Evolutionary conservation across 2,797 vertebrate genomes (phyloP).

Genomic region (Falco novaeseelandiae): DNA sequence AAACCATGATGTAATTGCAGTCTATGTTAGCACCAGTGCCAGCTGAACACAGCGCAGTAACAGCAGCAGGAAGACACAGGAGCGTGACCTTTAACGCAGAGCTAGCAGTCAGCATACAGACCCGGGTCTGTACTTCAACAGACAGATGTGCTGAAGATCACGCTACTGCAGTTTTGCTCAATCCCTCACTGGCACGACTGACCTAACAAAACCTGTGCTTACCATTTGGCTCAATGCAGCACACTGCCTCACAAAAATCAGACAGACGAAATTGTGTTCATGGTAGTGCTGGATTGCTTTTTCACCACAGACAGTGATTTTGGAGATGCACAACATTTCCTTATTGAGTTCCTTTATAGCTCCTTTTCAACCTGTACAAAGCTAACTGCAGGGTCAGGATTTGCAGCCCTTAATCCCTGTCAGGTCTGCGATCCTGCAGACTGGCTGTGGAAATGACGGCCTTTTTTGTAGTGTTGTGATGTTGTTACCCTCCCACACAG

Average conservation of each 20-base stretch:
- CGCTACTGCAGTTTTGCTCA: neutral
- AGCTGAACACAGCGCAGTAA: neutral
- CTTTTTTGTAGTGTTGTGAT: neutral
- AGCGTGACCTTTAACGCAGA: neutral
- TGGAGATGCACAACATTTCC: neutral
- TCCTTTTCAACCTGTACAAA: neutral
- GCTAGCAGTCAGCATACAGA: neutral
- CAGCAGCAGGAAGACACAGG: neutral
- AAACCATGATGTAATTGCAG: neutral
- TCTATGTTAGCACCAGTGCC: neutral
- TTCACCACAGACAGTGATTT: neutral
- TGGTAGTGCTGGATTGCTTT: neutral
- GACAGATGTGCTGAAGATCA: neutral
- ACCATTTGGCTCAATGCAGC: neutral
- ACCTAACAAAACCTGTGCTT: neutral
- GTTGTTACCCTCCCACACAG: neutral
- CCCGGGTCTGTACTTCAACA: neutral
- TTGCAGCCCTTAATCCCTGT: neutral
- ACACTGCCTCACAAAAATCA: neutral
- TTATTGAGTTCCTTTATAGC: neutral
- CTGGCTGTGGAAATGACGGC: rapidly evolving
- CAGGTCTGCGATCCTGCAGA: neutral
- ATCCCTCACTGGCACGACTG: neutral
- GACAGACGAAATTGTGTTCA: neutral
- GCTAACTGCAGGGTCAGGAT: neutral